Base-by-base conservation (phyloP, 2,888 invertebrate species). In the Beris chalybata region DNA sequence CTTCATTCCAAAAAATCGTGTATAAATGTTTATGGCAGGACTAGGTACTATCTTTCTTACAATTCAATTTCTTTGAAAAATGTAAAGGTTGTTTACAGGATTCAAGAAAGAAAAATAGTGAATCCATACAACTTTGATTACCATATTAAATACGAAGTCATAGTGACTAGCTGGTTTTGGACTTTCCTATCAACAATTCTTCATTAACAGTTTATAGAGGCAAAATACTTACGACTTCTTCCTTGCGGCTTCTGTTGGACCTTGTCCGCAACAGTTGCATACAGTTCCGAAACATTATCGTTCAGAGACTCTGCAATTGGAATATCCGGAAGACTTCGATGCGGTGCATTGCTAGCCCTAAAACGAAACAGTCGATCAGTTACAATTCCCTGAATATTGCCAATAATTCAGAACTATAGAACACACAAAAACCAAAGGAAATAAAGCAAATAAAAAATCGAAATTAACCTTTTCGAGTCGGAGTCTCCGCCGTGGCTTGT, bases 281-380 rank as follows among this genome's bases (percentile, higher is more conserved):
- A 93, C 69, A 93, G 84, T 76, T 93, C 93, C 0, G 92, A 93
- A 7, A 89, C 88, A 56, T 91, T 91, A 78, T 93, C 93, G 4
- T 88, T 88, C 72, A 85, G 85, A 70, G 83, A 83, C 73, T 88
- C 86, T 44, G 88, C 88, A 32, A 89, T 86, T 7, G 93, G 91
- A 74, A 93, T 92, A 78, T 93, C 93, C 31, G 93, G 93, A 70
- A 93, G 83, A 81, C 93, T 93, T 73, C 93, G 83, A 75, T 92
- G 89, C 3, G 71, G 88, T 31, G 84, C 81, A 47, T 79, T 80
- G 64, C 80, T 78, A 6, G 82, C 78, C 71, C 82, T 82, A 69
- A 7, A 48, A 61, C 29, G 13, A 69, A 30, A 48, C 2, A 15
- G 12, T 13, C n/a, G 15, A 47, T 12, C 1, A 5, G n/a, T 47